Conservation (phyloP, 2,888 invertebrate species). For the Leptinotarsa haldemani region DNA sequence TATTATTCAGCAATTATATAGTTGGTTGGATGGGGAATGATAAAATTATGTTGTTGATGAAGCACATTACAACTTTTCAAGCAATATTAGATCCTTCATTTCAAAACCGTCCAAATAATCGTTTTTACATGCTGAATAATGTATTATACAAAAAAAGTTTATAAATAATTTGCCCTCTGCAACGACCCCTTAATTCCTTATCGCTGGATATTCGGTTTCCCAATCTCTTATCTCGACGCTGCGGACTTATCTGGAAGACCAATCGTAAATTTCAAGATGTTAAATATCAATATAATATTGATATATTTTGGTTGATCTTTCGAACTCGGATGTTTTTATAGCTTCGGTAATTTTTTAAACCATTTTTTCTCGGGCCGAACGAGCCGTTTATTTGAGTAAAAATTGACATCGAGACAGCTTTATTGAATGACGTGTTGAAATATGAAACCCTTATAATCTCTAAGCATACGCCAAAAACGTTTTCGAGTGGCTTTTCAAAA, state of each 20-base stretch:
- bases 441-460: constrained; percentile 35
- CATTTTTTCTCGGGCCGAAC: neutral
- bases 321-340: constrained; percentile 21
- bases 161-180: constrained; percentile 26
- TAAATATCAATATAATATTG: constrained; percentile 12
- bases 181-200: constrained; percentile 25
- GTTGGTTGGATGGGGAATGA: neutral
- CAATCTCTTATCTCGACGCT: constrained; percentile 26
- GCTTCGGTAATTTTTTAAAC: constrained; percentile 5
- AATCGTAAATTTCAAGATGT: constrained; percentile 29
- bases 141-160: constrained; percentile 15
- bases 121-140: constrained; percentile 14
- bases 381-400: constrained; percentile 43
- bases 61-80: neutral
- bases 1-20: too few relatives aligned
- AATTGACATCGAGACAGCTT: constrained; percentile 52
- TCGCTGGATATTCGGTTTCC: constrained; percentile 27
- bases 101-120: constrained; percentile 13
- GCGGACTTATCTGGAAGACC: constrained; percentile 21
- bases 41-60: neutral
- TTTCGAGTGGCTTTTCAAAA: constrained; percentile 33
- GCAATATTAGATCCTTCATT: neutral
- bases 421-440: constrained; percentile 55
- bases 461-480: constrained; percentile 38
- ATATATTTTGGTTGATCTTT: constrained; percentile 28